Evolutionary conservation across 2,113 vertebrate genomes (phyloP).

Genomic region (Chaetodon auriga): DNA sequence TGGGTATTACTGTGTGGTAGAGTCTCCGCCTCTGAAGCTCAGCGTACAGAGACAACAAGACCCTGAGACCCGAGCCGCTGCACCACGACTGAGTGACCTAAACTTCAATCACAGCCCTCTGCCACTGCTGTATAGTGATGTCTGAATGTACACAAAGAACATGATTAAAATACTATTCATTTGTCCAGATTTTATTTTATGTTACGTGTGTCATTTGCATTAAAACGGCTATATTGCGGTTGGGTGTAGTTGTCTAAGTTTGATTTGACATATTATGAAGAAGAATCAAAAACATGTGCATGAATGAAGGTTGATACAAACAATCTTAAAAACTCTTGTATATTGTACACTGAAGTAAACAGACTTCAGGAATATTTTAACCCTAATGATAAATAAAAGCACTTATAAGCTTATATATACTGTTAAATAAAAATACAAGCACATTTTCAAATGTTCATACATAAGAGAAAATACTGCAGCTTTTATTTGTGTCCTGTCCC

Average conservation of each 20-base stretch:
- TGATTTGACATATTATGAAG: conserved; percentile 12
- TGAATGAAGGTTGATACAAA: background rate
- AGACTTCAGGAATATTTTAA: background rate
- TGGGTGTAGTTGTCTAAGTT: conserved; percentile 48
- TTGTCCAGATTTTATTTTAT: conserved; percentile 71
- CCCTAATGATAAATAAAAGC: background rate
- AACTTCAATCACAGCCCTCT: conserved; percentile 44
- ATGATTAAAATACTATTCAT: conserved; percentile 68
- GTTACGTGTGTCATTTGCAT: conserved; percentile 71
- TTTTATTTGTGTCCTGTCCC: background rate
- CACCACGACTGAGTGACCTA: conserved; percentile 43
- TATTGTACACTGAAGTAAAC: background rate
- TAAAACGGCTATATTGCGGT: conserved; percentile 70
- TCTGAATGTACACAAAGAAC: conserved; percentile 78
- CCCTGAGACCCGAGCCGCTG: conserved; percentile 57
- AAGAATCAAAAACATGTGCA: background rate
- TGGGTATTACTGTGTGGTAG: conserved; percentile 33
- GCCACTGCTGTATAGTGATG: conserved; percentile 72
- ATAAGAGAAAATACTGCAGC: background rate
- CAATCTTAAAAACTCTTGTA: background rate
- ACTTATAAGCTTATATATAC: background rate
- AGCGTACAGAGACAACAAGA: conserved; percentile 53
- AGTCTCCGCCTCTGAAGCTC: conserved; percentile 30
- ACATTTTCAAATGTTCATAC: background rate
- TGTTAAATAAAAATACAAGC: background rate